These are phyloP conservation scores for Coccyzus lansbergi DNA, from an alignment of 2,797 vertebrate genomes.

Conservation along the genomic window DNA sequence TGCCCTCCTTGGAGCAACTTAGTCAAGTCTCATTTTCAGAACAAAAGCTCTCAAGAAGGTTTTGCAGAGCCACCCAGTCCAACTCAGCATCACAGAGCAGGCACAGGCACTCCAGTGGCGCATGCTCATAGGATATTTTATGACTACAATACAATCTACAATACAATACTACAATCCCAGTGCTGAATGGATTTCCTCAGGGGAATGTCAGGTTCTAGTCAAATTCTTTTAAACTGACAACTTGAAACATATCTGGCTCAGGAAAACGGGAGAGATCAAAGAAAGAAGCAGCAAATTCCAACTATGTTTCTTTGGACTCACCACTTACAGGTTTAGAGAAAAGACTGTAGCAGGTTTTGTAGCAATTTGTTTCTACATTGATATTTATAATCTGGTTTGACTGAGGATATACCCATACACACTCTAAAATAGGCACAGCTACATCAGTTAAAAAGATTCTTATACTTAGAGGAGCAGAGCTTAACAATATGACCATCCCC, in stretches of 20 bases:
- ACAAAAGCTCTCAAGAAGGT: background rate
- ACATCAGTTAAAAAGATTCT: background rate
- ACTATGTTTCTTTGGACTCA: background rate
- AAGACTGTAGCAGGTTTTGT: slow-evolving; percentile 15
- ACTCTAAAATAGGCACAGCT: background rate
- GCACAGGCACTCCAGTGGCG: background rate
- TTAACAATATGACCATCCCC: background rate
- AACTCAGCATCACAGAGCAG: background rate
- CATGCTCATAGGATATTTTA: background rate
- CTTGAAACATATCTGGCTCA: slow-evolving; percentile 19
- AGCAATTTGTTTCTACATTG: slow-evolving; percentile 22
- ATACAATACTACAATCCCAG: no score
- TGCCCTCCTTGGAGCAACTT: background rate
- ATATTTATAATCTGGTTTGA: background rate
- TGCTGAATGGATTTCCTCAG: background rate
- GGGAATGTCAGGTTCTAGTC: slow-evolving; percentile 20
- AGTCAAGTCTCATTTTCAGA: slow-evolving; percentile 10
- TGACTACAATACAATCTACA: background rate
- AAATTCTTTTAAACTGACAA: background rate
- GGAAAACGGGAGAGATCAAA: slow-evolving; percentile 51
- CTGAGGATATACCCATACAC: background rate
- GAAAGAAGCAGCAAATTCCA: slow-evolving; percentile 14
- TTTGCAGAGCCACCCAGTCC: background rate
- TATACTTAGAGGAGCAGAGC: background rate
- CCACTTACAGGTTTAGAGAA: background rate